Conservation (phyloP, 2,888 invertebrate species). For the Copidosoma aretas region DNA sequence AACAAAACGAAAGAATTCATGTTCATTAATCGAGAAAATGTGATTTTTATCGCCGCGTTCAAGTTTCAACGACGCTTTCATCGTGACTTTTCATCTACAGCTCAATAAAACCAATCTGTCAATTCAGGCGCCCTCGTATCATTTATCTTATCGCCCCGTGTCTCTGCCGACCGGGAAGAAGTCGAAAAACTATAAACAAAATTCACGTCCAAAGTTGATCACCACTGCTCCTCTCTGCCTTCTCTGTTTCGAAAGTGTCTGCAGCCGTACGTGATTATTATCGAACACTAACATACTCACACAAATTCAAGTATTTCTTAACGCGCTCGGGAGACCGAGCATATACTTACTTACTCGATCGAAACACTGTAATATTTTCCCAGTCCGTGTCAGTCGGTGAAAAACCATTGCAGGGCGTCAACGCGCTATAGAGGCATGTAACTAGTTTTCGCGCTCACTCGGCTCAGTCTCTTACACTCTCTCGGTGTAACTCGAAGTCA, state of each 20-base stretch:
- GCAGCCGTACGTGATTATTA: background rate
- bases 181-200: background rate
- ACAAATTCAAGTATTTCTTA: background rate
- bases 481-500: slow-evolving; percentile 47
- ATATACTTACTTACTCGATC: too few species aligned
- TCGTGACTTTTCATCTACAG: too few species aligned
- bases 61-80: too few species aligned
- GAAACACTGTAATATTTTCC: too few species aligned
- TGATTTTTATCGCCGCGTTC: too few species aligned
- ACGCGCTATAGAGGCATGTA: background rate
- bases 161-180: too few species aligned
- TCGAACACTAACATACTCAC: too few species aligned
- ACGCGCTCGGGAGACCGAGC: background rate
- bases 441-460: background rate
- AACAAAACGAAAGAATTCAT: too few species aligned
- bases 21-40: too few species aligned
- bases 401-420: background rate
- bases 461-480: background rate
- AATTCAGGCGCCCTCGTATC: too few species aligned
- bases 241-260: background rate
- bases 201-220: slow-evolving; percentile 31
- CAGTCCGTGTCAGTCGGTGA: slow-evolving; percentile 10
- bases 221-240: slow-evolving; percentile 24
- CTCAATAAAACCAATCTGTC: too few species aligned
- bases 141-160: too few species aligned